phyloP scores from a whole-genome alignment of 2,113 vertebrate species.

The Excalfactoria chinensis region DNA sequence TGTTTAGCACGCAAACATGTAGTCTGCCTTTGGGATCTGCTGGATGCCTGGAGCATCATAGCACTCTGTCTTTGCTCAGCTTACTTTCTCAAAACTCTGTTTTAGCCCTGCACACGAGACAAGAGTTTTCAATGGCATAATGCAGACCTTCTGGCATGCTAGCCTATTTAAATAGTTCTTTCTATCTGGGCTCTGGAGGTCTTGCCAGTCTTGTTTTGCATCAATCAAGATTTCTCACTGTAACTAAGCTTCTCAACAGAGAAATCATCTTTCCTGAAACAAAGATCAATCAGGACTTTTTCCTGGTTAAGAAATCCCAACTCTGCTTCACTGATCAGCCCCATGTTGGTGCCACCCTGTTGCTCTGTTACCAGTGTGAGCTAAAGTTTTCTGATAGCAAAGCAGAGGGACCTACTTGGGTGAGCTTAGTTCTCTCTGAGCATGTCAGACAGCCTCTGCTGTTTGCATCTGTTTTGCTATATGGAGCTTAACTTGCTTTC shows the following conservation, averaged over 20 bases:
- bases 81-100: not conserved
- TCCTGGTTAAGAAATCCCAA: not conserved
- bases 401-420: not conserved
- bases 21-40: not conserved
- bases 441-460: not conserved
- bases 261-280: not conserved
- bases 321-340: not conserved
- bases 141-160: not conserved
- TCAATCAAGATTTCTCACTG: not conserved
- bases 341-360: rapidly evolving
- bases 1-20: not conserved
- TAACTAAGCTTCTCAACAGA: not conserved
- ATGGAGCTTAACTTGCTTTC: not conserved
- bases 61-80: not conserved
- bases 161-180: not conserved
- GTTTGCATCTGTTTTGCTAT: not conserved
- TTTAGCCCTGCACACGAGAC: not conserved
- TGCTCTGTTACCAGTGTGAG: not conserved
- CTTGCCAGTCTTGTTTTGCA: not conserved
- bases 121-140: not conserved
- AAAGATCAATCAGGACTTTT: not conserved
- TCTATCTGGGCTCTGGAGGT: not conserved
- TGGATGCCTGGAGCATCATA: not conserved
- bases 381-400: not conserved
- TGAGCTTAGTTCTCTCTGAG: not conserved